These are phyloP conservation scores for Heliornis fulica DNA, from an alignment of 2,113 vertebrate species.

Conservation along the genomic window DNA sequence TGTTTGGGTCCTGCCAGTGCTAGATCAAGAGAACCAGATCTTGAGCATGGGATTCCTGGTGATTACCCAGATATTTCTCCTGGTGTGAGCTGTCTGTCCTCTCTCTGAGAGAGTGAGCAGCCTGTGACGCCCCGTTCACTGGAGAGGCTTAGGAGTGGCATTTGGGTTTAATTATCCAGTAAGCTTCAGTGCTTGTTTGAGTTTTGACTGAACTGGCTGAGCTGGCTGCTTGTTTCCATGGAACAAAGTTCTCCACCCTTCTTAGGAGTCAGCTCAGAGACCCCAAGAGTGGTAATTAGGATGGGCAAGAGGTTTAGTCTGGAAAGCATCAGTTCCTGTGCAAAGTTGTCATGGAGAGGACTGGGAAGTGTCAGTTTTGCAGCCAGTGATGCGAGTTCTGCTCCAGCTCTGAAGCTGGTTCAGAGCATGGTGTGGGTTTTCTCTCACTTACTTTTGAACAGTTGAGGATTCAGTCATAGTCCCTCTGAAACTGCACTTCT, in stretches of 20 bases:
- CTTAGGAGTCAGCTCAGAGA: slow-evolving; percentile 39
- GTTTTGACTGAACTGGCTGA: slow-evolving; percentile 26
- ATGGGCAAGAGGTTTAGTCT: slow-evolving; percentile 5
- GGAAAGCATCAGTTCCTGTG: slow-evolving; percentile 19
- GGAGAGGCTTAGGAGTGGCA: neutral
- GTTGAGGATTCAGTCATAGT: neutral
- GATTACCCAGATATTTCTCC: neutral
- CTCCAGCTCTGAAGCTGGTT: neutral
- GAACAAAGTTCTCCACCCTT: slow-evolving; percentile 53
- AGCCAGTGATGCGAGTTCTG: neutral
- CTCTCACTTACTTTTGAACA: neutral
- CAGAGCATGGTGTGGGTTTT: neutral
- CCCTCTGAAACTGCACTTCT: neutral
- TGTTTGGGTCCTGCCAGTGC: neutral
- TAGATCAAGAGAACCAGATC: neutral
- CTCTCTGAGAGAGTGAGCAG: neutral
- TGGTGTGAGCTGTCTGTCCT: neutral
- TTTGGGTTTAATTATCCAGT: slow-evolving; percentile 52
- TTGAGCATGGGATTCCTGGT: neutral
- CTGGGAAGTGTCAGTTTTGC: neutral
- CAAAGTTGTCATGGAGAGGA: neutral
- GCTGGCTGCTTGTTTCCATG: slow-evolving; percentile 43
- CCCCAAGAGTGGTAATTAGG: slow-evolving; percentile 26
- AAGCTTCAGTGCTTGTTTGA: neutral
- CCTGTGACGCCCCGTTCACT: neutral